Base-by-base conservation (phyloP, 2,113 vertebrate genomes). In the Hippocampus abdominalis region DNA sequence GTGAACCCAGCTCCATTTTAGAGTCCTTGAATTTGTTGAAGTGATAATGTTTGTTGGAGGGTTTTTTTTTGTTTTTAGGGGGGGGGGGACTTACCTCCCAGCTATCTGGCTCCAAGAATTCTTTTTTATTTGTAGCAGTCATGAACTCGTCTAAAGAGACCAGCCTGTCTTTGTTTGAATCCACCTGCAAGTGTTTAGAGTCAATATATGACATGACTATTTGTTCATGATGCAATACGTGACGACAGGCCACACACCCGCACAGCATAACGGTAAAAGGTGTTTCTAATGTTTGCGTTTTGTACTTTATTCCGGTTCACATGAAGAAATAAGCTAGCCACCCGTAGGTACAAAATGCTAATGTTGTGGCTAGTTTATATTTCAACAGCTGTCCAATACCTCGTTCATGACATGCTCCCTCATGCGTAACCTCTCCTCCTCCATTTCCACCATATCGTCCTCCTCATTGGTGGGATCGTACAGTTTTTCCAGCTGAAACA, bases 391-490 rank as follows among this genome's bases (percentile, higher is more conserved):
- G 27, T 20, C 39, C 36, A 76, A 59, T 84, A 97, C 97, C 96
- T 99, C 97, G 65, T 93, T 98, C 97, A 99, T 97, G 57, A 99
- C 96, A 66, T 99, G 97, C 64, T 99, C 97, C 72, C 97, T 94
- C 97, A 99, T 99, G 63, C 97, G 93, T 60, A 98, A 89, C 69
- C 96, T 91, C 89, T 98, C 97, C 81, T 98, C 97, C 84, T 98
- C 97, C 96, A 98, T 99, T 90, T 98, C 97, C 81, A 98, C 85
- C 97, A 99, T 98, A 80, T 99, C 97, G 67, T 99, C 97, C 74
- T 99, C 97, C 90, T 95, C 96, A 64, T 99, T 98, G 80, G 93
- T 94, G 36, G 97, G 94, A 74, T 98, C 95, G 29, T 99, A 99
- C 39, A 97, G 94, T 87, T 99, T 99, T 86, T 97, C 96, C 74